These are phyloP conservation scores for Channa striata DNA, from an alignment of 2,797 vertebrate species.

Conservation along the genomic window DNA sequence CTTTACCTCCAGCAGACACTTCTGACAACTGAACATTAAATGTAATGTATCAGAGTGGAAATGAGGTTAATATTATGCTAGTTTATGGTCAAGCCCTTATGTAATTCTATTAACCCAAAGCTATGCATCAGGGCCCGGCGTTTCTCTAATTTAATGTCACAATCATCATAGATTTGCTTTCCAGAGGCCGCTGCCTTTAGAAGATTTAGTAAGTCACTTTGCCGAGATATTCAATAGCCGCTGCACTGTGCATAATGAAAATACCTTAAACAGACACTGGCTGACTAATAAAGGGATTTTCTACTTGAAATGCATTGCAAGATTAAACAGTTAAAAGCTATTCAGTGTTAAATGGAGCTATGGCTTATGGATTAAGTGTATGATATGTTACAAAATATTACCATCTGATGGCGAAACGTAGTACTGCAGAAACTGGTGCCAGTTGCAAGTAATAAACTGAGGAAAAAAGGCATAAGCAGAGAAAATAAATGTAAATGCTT, in stretches of 20 bases:
- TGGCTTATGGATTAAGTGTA: background rate
- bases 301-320: background rate
- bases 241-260: constrained; percentile 1
- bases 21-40: too few species aligned
- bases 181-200: constrained; percentile 11
- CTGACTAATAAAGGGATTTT: constrained; percentile 11
- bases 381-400: constrained; percentile 42
- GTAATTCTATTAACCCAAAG: constrained; percentile 24
- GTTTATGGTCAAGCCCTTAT: background rate
- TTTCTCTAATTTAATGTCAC: constrained; percentile 3
- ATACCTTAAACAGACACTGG: background rate
- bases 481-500: background rate
- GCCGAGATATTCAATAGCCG: constrained; percentile 3
- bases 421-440: constrained; percentile 34
- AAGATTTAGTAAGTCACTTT: background rate
- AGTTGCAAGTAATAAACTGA: too few species aligned
- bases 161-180: constrained; percentile 9
- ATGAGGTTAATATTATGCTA: background rate
- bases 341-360: background rate
- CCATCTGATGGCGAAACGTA: constrained; percentile 66
- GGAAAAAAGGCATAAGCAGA: too few species aligned
- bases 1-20: constrained; percentile 3
- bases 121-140: constrained; percentile 7
- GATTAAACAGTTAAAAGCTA: background rate
- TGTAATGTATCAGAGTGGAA: too few species aligned